Evolutionary conservation across 2,888 invertebrate genomes (phyloP).

Genomic region (Stenodema calcarata): DNA sequence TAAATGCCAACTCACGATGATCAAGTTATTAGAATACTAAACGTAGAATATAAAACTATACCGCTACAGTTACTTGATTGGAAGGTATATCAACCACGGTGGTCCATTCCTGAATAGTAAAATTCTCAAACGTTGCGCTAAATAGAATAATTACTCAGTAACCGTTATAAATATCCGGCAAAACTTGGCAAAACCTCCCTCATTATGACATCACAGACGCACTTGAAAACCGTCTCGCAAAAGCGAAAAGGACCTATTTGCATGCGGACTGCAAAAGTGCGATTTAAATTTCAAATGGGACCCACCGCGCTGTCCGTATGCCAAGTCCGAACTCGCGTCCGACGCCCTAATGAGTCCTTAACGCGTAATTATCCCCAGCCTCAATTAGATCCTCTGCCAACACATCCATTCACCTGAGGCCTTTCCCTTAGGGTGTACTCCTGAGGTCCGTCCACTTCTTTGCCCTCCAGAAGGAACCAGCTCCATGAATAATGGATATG

Average conservation of each 20-base stretch:
- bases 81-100: background rate
- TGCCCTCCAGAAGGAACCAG: background rate
- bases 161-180: background rate
- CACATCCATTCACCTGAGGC: background rate
- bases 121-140: background rate
- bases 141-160: background rate
- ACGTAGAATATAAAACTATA: no score
- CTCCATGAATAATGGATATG: conserved; percentile 43
- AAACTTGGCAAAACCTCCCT: conserved; percentile 12
- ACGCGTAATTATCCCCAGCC: conserved; percentile 8
- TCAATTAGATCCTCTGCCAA: conserved; percentile 32
- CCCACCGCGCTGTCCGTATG: background rate
- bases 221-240: background rate
- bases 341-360: conserved; percentile 25
- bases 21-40: no score
- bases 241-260: background rate
- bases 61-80: no score
- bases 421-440: background rate
- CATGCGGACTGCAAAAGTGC: background rate
- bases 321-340: conserved; percentile 1
- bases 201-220: background rate
- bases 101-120: background rate
- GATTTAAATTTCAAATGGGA: conserved; percentile 36
- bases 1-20: no score
- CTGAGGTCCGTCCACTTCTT: background rate